phyloP scores from a whole-genome alignment of 2,797 vertebrate species.

The Artibeus lituratus region DNA sequence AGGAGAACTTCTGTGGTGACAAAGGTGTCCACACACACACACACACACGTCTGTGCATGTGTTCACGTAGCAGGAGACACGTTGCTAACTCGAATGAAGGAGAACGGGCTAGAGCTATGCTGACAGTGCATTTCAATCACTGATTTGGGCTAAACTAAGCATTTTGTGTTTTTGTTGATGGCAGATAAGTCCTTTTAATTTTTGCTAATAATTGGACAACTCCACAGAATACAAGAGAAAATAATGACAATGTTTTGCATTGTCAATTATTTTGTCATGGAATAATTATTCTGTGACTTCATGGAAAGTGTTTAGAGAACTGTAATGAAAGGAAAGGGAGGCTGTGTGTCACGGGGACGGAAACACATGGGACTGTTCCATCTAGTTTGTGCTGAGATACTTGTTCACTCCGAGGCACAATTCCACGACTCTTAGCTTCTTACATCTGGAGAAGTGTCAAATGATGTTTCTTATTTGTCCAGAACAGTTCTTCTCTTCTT shows the following conservation, averaged over 20 bases:
- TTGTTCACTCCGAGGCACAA: background rate
- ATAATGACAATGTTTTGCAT: background rate
- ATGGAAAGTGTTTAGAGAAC: background rate
- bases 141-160: background rate
- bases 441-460: background rate
- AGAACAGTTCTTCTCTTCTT: background rate
- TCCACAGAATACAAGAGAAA: background rate
- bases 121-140: background rate
- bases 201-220: background rate
- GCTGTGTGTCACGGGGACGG: background rate
- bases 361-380: background rate
- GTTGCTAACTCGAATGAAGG: background rate
- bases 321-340: background rate
- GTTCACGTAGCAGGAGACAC: background rate
- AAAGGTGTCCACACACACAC: background rate
- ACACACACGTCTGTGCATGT: background rate
- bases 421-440: background rate
- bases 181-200: background rate
- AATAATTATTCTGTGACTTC: conserved; percentile 14
- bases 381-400: background rate
- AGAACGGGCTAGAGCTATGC: background rate
- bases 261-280: conserved; percentile 9
- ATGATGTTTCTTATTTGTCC: background rate
- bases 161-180: conserved; percentile 6
- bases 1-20: background rate